A percentile compares a stretch with the other conserved stretches of the same genome.
Evolutionary conservation across 2,888 invertebrate species (phyloP).

Genomic region (Oligia fasciuncula): DNA sequence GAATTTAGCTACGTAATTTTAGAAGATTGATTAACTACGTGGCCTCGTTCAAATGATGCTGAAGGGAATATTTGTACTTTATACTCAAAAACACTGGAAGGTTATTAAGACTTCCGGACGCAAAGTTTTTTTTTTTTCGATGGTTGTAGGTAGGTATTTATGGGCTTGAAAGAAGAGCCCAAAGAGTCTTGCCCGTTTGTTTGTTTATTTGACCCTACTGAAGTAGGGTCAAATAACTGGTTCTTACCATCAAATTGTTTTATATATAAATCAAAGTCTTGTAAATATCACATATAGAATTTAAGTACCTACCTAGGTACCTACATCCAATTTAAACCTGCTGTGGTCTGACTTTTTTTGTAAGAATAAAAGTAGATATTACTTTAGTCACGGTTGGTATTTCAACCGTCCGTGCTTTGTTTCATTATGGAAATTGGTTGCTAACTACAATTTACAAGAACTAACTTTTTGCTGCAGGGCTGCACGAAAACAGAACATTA

Average conservation of each 20-base stretch:
- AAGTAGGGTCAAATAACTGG: not conserved
- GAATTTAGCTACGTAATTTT: not conserved
- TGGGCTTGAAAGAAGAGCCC: not conserved
- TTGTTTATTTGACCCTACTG: constrained; percentile 3
- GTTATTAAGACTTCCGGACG: not conserved
- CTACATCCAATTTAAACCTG: not conserved
- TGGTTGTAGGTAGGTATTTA: too few species aligned
- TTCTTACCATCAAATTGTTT: constrained; percentile 14
- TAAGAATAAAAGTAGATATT: not conserved
- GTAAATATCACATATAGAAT: too few species aligned
- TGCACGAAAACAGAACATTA: constrained; percentile 61
- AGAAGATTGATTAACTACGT: not conserved
- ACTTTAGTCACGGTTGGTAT: constrained; percentile 37
- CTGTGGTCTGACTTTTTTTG: not conserved
- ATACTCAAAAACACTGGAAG: not conserved
- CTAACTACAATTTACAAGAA: constrained; percentile 58
- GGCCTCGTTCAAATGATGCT: not conserved
- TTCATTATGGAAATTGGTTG: constrained; percentile 64
- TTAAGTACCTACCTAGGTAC: too few species aligned
- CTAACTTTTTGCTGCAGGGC: constrained; percentile 40
- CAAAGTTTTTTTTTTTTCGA: constrained; percentile 4
- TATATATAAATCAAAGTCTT: not conserved
- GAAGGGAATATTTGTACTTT: not conserved
- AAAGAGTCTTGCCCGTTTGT: not conserved
- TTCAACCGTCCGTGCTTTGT: constrained; percentile 48